These are phyloP conservation scores for Drosophila algonquin DNA, from an alignment of 2,888 invertebrate species.

Conservation along the genomic window DNA sequence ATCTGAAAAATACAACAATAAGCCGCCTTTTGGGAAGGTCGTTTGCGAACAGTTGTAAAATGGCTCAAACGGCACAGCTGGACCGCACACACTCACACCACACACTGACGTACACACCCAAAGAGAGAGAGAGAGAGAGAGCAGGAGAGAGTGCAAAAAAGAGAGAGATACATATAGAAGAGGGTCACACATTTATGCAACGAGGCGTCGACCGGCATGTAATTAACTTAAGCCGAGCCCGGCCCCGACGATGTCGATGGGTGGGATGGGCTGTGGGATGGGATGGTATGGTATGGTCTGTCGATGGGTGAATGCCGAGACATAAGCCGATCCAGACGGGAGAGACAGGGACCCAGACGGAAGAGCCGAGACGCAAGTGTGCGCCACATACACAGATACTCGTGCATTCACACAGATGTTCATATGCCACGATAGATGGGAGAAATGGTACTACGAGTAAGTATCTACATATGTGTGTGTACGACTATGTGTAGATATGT, in stretches of 20 bases:
- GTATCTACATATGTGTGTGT: not conserved
- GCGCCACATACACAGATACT: slow-evolving; percentile 8
- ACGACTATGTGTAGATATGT: slow-evolving; percentile 16
- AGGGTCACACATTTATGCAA: slow-evolving; percentile 69
- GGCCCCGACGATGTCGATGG: slow-evolving; percentile 36
- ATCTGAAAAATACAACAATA: slow-evolving; percentile 41
- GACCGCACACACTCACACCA: slow-evolving; percentile 34
- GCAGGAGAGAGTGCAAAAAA: not conserved
- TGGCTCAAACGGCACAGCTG: slow-evolving; percentile 65
- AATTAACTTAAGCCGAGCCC: slow-evolving; percentile 76
- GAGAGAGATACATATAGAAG: slow-evolving; percentile 27
- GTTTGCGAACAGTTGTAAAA: slow-evolving; percentile 74
- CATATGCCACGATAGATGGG: slow-evolving; percentile 17
- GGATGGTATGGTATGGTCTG: slow-evolving; percentile 7
- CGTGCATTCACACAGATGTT: not conserved
- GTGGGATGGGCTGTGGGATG: slow-evolving; percentile 17
- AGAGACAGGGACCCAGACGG: not conserved
- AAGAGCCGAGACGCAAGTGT: not conserved
- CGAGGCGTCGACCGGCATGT: slow-evolving; percentile 76
- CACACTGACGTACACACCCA: slow-evolving; percentile 7
- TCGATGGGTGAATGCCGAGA: slow-evolving; percentile 24
- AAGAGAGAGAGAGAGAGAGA: not conserved
- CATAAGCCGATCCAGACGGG: slow-evolving; percentile 23
- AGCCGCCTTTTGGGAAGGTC: slow-evolving; percentile 70
- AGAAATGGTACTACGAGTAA: not conserved